Conservation (phyloP, 2,797 vertebrate genomes). For the Anguilla megastoma region DNA sequence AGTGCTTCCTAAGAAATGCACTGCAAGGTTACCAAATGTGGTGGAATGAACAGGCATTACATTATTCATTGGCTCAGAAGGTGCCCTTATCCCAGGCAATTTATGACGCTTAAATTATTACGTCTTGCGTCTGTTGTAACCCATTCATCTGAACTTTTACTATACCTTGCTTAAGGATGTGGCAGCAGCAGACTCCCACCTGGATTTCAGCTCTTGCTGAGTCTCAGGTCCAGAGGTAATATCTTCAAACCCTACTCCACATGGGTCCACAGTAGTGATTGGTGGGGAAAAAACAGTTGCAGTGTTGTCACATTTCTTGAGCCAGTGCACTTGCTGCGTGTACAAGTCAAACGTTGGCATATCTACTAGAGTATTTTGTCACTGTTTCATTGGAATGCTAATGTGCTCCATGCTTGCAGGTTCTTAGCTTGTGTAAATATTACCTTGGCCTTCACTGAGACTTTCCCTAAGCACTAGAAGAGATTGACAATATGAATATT, state of each 20-base stretch:
- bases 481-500: background rate
- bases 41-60: background rate
- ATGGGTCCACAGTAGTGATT: background rate
- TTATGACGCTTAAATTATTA: background rate
- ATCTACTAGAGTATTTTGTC: background rate
- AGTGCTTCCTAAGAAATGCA: background rate
- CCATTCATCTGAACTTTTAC: constrained; percentile 8
- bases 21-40: background rate
- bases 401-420: background rate
- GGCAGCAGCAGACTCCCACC: background rate
- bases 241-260: background rate
- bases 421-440: background rate
- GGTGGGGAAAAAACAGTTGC: background rate
- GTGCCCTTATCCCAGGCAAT: background rate
- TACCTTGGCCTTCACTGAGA: background rate
- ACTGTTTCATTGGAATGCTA: background rate
- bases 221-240: constrained; percentile 1
- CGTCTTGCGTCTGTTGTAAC: background rate
- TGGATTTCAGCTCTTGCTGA: background rate
- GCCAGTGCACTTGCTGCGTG: background rate
- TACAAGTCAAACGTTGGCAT: background rate
- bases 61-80: constrained; percentile 17
- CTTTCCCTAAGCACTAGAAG: background rate
- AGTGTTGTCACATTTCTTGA: background rate
- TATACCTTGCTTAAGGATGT: background rate